Conservation (phyloP, 2,113 vertebrate genomes). For the Passer montanus region DNA sequence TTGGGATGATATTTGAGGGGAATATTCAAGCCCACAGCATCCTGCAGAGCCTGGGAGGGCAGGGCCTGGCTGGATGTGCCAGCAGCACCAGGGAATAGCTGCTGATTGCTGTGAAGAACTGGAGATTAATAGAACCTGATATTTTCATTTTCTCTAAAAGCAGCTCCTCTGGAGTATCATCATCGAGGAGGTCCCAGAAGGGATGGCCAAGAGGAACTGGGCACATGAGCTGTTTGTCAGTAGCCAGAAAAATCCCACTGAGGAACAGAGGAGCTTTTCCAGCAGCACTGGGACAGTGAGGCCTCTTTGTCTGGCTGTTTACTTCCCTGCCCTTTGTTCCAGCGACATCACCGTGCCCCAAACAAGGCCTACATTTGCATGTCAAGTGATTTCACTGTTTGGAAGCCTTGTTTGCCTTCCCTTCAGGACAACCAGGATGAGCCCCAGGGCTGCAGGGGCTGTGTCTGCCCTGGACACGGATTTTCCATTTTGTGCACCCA, state of each 20-base stretch:
- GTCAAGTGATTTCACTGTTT: background rate
- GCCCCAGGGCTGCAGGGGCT: background rate
- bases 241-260: background rate
- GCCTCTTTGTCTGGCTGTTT: background rate
- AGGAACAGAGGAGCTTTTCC: background rate
- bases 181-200: background rate
- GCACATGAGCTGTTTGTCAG: background rate
- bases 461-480: background rate
- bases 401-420: background rate
- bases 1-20: background rate
- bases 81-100: background rate
- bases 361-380: background rate
- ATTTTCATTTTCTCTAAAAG: background rate
- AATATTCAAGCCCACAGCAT: background rate
- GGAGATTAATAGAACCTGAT: background rate
- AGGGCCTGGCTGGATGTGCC: background rate
- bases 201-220: background rate
- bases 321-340: background rate
- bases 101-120: background rate
- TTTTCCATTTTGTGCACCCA: background rate
- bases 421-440: background rate
- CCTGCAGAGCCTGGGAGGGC: background rate
- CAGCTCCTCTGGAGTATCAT: background rate
- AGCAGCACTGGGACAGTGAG: background rate
- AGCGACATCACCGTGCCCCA: background rate